Evolutionary conservation across 2,888 invertebrate genomes (phyloP), one percentile per base, ranked within the genome.

Genomic region (Pseudoips prasinana): DNA sequence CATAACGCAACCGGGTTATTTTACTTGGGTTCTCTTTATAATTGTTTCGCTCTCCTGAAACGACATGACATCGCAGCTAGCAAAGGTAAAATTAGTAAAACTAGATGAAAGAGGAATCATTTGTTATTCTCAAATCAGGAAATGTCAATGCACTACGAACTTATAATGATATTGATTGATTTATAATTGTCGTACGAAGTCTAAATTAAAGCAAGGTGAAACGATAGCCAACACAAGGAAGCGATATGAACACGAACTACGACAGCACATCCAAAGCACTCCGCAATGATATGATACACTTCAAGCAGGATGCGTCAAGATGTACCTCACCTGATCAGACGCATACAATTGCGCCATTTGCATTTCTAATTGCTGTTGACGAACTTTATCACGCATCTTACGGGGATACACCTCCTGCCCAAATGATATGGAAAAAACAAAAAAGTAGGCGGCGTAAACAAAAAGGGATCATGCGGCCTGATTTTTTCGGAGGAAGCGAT

Each of bases 301-400:
- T 70, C 69, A 84, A 86, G 86, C 84, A 72, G 78, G 84, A 78
- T 81, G 81, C 82, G 75, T 75, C 76, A 77, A 75, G 69, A 73
- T 63, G 61, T 71, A 78, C 81, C 87, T 88, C 85, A 89, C 87
- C 89, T 89, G 89, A 59, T 89, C 86, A 51, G 83, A 77, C 79
- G 85, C 85, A 83, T 87, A 86, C 77, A 88, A 85, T 77, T 87
- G 89, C 79, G 87, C 88, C 86, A 88, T 89, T 88, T 90, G 89
- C 70, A 90, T 89, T 88, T 90, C 87, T 75, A 90, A 90, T 89
- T 90, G 89, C 82, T 91, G 91, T 88, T 92, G 91, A 81, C 92
- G 92, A 76, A 93, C 92, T 90, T 93, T 90, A 91, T 94, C 93
- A 85, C 93, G 93, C 93, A 93, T 93, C 92, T 94, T 94, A 91